phyloP scores from a whole-genome alignment of 2,113 vertebrate species.

The rabbit (Oryctolagus cuniculus) region mOryCun1.1 NC_091444.1:92812001-92812500 shows the following conservation, averaged over 20 bases:
- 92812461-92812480: background rate
- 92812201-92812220: too few relatives aligned
- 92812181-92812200: too few relatives aligned
- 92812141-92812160: too few relatives aligned
- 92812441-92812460: background rate
- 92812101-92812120: too few relatives aligned
- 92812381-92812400: background rate
- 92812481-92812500: background rate
- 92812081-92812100: too few relatives aligned
- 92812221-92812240: too few relatives aligned
- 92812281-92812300: background rate
- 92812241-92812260: background rate
- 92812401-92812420: constrained; percentile 6
- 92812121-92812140: too few relatives aligned
- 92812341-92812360: background rate
- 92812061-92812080: too few relatives aligned
- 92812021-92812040: too few relatives aligned
- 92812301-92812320: background rate
- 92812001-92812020: too few relatives aligned
- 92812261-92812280: background rate
- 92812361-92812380: background rate
- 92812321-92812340: background rate
- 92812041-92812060: too few relatives aligned
- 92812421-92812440: constrained; percentile 2
- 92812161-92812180: too few relatives aligned